phyloP scores from a whole-genome alignment of 53 echinoderm and acorn worm genomes.

The Echinarachnius parma region DNA sequence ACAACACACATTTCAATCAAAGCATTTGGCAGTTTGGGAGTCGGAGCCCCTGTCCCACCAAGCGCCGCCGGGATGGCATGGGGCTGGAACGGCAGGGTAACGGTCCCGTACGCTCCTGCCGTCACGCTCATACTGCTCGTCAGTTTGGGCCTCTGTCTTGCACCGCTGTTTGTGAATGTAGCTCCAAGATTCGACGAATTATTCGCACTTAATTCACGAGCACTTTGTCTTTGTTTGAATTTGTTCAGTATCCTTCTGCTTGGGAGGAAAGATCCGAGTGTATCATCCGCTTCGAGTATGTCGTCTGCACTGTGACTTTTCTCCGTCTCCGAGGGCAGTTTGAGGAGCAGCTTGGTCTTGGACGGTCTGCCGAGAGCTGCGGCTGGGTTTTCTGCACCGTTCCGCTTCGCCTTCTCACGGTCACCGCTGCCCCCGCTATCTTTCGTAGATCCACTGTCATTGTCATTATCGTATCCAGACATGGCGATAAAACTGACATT shows the following conservation, averaged over 20 bases:
- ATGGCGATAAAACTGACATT: too few species aligned
- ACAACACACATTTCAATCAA: slow-evolving; percentile 82
- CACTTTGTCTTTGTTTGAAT: slow-evolving; percentile 30
- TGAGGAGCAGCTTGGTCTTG: slow-evolving; percentile 34
- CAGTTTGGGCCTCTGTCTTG: slow-evolving; percentile 25
- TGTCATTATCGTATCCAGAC: slow-evolving; percentile 9
- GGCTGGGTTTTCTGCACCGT: not conserved
- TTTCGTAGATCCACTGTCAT: not conserved
- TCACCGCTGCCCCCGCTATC: slow-evolving; percentile 29
- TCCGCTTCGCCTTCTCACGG: slow-evolving; percentile 13
- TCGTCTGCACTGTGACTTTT: slow-evolving; percentile 38
- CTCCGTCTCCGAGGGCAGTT: slow-evolving; percentile 9
- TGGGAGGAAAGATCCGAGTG: slow-evolving; percentile 22
- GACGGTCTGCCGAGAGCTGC: slow-evolving; percentile 13
- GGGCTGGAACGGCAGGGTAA: not conserved
- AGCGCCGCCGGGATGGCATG: slow-evolving; percentile 1
- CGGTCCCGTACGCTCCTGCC: not conserved
- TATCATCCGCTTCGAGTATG: slow-evolving; percentile 19
- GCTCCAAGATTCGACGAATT: not conserved
- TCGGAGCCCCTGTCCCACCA: not conserved
- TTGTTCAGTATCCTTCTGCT: slow-evolving; percentile 17
- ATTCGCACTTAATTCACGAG: slow-evolving; percentile 10
- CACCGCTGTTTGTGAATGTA: not conserved
- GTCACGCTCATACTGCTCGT: slow-evolving; percentile 20
- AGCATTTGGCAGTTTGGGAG: slow-evolving; percentile 82